phyloP scores from a whole-genome alignment of 2,797 vertebrate species.

The Sebastiscus tertius region DNA sequence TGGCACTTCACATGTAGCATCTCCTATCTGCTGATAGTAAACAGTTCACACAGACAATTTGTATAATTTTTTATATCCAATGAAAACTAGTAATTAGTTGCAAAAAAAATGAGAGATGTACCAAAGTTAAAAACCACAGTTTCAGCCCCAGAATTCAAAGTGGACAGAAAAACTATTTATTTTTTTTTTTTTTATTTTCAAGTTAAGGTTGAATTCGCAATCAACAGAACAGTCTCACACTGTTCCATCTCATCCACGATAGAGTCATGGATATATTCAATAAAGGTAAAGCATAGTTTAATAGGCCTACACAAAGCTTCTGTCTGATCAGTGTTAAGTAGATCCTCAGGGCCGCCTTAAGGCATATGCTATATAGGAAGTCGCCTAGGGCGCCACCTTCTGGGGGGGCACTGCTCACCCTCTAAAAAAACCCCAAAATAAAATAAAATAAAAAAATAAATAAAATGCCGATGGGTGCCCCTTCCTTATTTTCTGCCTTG shows the following conservation, averaged over 20 bases:
- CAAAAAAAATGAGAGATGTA: background rate
- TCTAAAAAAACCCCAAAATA: no score
- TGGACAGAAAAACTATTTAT: background rate
- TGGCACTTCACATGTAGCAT: background rate
- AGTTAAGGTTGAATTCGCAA: background rate
- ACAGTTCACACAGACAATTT: background rate
- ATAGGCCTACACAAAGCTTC: background rate
- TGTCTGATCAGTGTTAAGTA: background rate
- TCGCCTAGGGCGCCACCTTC: no score
- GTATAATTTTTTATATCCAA: background rate
- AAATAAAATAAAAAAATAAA: no score
- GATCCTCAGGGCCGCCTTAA: background rate
- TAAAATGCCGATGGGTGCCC: no score
- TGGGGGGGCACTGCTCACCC: no score
- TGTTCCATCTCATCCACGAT: background rate
- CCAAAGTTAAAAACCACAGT: background rate
- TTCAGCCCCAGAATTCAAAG: background rate
- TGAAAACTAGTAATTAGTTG: background rate
- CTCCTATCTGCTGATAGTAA: background rate
- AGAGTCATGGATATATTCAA: background rate
- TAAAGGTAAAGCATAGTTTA: background rate
- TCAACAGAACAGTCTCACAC: background rate
- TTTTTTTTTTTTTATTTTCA: background rate
- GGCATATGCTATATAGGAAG: no score
- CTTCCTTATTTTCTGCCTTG: no score